Evolutionary conservation across 2,797 vertebrate genomes (phyloP).

Genomic region (Muscicapa comitata): DNA sequence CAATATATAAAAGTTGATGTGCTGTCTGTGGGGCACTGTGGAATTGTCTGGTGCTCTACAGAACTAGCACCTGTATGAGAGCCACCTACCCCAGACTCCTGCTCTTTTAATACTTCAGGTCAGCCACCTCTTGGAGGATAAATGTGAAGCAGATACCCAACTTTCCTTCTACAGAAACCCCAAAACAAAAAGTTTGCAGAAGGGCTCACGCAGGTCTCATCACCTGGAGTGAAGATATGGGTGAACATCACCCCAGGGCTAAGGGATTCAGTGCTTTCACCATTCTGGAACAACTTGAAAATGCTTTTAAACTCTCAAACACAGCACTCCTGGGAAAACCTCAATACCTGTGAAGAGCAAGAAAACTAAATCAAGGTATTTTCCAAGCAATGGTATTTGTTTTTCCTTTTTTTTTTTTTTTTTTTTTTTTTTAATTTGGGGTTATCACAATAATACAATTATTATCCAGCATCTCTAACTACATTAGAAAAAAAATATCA

Average conservation of each 20-base stretch:
- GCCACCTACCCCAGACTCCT: not conserved
- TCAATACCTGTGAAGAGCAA: not conserved
- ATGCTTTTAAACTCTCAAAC: not conserved
- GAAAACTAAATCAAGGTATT: not conserved
- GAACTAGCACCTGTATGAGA: not conserved
- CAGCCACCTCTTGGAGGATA: not conserved
- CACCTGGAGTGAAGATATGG: not conserved
- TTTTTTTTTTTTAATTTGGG: not conserved
- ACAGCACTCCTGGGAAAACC: not conserved
- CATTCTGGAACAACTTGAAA: not conserved
- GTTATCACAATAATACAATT: not conserved
- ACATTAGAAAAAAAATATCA: not conserved
- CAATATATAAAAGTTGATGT: too few species aligned
- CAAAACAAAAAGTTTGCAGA: not conserved
- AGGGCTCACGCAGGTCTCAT: not conserved
- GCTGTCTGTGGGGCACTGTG: not conserved
- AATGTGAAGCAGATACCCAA: fast-evolving
- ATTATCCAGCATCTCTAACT: not conserved
- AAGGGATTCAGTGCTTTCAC: not conserved
- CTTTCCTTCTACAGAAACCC: not conserved
- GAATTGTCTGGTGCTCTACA: not conserved
- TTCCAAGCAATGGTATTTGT: not conserved
- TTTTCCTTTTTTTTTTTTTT: not conserved
- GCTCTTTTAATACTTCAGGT: not conserved
- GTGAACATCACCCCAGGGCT: not conserved